A percentile compares a stretch with the other conserved stretches of the same genome.
phyloP scores from a whole-genome alignment of 2,888 invertebrate genomes.

The Cosmia trapezina region DNA sequence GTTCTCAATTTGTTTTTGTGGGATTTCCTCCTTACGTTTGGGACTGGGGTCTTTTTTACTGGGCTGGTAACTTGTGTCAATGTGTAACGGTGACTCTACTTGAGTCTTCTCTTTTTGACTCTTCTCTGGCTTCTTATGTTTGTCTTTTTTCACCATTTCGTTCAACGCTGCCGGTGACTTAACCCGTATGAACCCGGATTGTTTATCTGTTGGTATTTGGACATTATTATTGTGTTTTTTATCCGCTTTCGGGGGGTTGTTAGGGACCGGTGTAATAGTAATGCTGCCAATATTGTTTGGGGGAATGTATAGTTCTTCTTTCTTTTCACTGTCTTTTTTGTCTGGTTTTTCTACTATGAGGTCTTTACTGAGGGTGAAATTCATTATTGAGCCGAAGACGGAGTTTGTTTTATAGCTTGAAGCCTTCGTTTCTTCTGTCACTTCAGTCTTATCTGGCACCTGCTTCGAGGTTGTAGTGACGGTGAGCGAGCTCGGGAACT shows the following conservation, averaged over 20 bases:
- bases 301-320: slow-evolving; percentile 83
- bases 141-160: slow-evolving; percentile 82
- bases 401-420: slow-evolving; percentile 69
- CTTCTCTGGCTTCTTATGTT: slow-evolving; percentile 75
- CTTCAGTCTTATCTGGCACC: slow-evolving; percentile 63
- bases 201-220: slow-evolving; percentile 63
- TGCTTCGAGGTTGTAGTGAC: slow-evolving; percentile 80
- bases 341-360: slow-evolving; percentile 78
- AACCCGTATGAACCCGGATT: slow-evolving; percentile 81
- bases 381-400: slow-evolving; percentile 74
- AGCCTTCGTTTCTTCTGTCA: slow-evolving; percentile 58
- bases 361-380: slow-evolving; percentile 79
- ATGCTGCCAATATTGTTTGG: slow-evolving; percentile 86
- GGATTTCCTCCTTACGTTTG: slow-evolving; percentile 78
- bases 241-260: slow-evolving; percentile 68
- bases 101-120: slow-evolving; percentile 72
- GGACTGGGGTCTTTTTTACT: slow-evolving; percentile 80
- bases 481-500: slow-evolving; percentile 86
- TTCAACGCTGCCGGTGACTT: slow-evolving; percentile 87
- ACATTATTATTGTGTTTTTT: slow-evolving; percentile 71
- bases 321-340: slow-evolving; percentile 73
- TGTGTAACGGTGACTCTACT: slow-evolving; percentile 76
- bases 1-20: slow-evolving; percentile 81
- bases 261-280: slow-evolving; percentile 85
- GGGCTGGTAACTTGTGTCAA: slow-evolving; percentile 80